phyloP scores from a whole-genome alignment of 2,888 invertebrate genomes.

The Drosophila recens region DNA sequence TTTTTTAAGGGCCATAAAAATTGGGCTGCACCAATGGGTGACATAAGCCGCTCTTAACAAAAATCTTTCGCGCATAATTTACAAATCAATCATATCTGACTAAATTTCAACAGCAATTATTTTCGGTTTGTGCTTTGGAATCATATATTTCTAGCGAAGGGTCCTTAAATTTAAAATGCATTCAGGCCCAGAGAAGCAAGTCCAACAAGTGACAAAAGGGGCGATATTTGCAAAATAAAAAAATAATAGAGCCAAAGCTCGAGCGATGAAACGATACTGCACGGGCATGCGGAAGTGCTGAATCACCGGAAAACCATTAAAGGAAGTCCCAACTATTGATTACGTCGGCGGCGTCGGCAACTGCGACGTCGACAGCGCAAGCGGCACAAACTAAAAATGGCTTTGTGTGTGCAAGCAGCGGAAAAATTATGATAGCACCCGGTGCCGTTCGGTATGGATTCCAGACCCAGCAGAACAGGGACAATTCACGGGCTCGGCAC shows the following conservation, averaged over 20 bases:
- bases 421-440: conserved; percentile 72
- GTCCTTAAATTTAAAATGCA: conserved; percentile 37
- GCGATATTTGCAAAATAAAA: conserved; percentile 56
- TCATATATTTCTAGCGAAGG: conserved; percentile 49
- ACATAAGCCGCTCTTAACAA: conserved; percentile 29
- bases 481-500: conserved; percentile 52
- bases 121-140: conserved; percentile 22
- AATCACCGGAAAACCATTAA: conserved; percentile 82
- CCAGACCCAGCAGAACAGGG: conserved; percentile 12
- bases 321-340: conserved; percentile 83
- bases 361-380: conserved; percentile 13
- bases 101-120: background rate
- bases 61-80: conserved; percentile 41
- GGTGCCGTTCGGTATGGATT: conserved; percentile 21
- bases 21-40: conserved; percentile 17
- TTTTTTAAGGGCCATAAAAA: conserved; percentile 38
- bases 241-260: conserved; percentile 49
- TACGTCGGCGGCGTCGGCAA: conserved; percentile 65
- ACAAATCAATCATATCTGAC: conserved; percentile 47
- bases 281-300: conserved; percentile 68
- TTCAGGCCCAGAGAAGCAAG: conserved; percentile 40
- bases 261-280: conserved; percentile 29
- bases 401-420: conserved; percentile 70
- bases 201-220: conserved; percentile 70
- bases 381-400: conserved; percentile 63